Evolutionary conservation across 35 echinoderm and acorn worm genomes (phyloP).

Genomic region (Stichopus chloronotus): DNA sequence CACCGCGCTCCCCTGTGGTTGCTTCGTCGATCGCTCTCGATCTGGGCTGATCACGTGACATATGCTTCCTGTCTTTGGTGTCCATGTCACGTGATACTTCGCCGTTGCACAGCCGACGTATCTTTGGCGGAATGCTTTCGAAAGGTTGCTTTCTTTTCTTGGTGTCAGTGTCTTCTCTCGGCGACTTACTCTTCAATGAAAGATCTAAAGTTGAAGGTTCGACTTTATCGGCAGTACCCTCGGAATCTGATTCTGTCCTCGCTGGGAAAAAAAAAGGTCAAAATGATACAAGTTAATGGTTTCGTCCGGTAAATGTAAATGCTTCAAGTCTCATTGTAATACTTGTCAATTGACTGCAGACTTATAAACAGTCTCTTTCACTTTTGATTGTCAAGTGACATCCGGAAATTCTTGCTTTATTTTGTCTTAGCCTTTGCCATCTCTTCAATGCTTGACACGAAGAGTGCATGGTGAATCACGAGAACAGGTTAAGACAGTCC

Average conservation of each 20-base stretch:
- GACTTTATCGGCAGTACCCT: background rate
- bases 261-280: background rate
- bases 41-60: slow-evolving; percentile 18
- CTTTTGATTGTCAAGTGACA: no score
- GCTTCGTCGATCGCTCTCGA: background rate
- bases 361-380: no score
- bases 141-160: background rate
- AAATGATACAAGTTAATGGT: background rate
- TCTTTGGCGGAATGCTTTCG: slow-evolving; percentile 13
- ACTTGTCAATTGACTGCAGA: no score
- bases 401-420: no score
- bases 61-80: background rate
- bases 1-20: background rate
- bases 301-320: no score
- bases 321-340: no score
- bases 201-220: slow-evolving; percentile 23
- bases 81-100: slow-evolving; percentile 19
- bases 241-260: background rate
- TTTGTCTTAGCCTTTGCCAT: no score
- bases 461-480: no score
- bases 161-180: background rate
- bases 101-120: slow-evolving; percentile 22
- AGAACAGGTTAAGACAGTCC: no score
- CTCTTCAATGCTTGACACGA: no score
- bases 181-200: slow-evolving; percentile 20